These are phyloP conservation scores for Python bivittatus DNA, from an alignment of 2,113 vertebrate species.

Conservation along the genomic window DNA sequence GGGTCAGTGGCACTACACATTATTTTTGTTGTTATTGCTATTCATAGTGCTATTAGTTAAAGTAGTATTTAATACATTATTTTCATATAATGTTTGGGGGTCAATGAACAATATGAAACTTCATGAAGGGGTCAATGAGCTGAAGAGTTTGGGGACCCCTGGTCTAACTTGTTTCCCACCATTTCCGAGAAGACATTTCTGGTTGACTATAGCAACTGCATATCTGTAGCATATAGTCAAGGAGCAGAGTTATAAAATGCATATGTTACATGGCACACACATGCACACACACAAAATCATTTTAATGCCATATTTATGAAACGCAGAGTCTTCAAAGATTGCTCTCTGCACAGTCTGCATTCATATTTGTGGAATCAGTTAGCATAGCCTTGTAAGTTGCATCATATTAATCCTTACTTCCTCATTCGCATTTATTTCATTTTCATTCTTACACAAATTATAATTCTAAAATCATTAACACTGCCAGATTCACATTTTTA, in stretches of 20 bases:
- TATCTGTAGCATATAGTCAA: neutral
- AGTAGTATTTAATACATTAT: neutral
- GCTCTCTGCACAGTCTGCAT: neutral
- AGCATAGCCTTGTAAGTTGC: neutral
- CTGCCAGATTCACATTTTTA: neutral
- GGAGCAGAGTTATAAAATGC: neutral
- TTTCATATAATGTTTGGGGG: neutral
- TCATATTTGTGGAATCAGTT: neutral
- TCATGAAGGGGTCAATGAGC: too few species aligned
- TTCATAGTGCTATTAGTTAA: neutral
- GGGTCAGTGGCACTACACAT: neutral
- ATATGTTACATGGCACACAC: neutral
- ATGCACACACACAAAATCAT: neutral
- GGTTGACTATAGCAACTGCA: neutral
- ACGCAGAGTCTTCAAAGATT: neutral
- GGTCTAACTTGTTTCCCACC: neutral
- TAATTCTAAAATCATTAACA: neutral
- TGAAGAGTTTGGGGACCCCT: too few species aligned
- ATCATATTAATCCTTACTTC: neutral
- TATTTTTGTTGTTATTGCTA: neutral
- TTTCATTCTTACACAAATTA: constrained; percentile 17
- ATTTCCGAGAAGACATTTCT: neutral
- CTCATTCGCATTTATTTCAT: neutral
- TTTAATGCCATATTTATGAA: neutral
- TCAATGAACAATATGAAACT: too few species aligned